A percentile compares a stretch with the other conserved stretches of the same genome.
These are phyloP conservation scores for Pomatorhinus ruficollis DNA, from an alignment of 2,113 vertebrate species.

Conservation along the genomic window DNA sequence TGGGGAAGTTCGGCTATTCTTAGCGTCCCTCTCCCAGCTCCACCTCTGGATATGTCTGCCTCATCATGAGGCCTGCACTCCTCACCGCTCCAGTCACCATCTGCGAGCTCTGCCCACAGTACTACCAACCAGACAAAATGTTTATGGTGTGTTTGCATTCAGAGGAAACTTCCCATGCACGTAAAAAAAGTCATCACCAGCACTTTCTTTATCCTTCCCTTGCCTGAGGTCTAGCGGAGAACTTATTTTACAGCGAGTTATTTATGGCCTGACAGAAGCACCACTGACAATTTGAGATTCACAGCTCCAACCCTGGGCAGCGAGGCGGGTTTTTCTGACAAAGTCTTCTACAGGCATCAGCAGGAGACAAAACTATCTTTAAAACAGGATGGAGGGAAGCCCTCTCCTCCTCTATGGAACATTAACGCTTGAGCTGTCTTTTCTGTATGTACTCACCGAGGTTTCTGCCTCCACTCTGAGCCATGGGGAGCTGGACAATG, in stretches of 20 bases:
- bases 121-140: not conserved
- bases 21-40: not conserved
- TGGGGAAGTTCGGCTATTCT: slow-evolving; percentile 33
- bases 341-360: not conserved
- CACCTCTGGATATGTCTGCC: not conserved
- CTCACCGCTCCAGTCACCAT: not conserved
- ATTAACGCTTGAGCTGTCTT: not conserved
- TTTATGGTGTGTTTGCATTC: not conserved
- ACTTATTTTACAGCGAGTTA: not conserved
- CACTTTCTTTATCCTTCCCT: not conserved
- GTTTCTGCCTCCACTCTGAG: not conserved
- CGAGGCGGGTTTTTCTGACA: not conserved
- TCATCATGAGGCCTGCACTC: not conserved
- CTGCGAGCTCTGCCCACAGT: slow-evolving; percentile 16
- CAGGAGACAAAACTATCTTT: not conserved
- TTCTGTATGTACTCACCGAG: not conserved
- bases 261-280: not conserved
- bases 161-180: not conserved
- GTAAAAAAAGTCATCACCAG: not conserved
- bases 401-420: not conserved
- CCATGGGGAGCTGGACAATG: not conserved
- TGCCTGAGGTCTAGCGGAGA: not conserved
- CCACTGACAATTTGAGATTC: not conserved
- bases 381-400: not conserved
- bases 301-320: not conserved